These are phyloP conservation scores for Pedionomus torquatus DNA, from an alignment of 2,113 vertebrate species.

Conservation along the genomic window DNA sequence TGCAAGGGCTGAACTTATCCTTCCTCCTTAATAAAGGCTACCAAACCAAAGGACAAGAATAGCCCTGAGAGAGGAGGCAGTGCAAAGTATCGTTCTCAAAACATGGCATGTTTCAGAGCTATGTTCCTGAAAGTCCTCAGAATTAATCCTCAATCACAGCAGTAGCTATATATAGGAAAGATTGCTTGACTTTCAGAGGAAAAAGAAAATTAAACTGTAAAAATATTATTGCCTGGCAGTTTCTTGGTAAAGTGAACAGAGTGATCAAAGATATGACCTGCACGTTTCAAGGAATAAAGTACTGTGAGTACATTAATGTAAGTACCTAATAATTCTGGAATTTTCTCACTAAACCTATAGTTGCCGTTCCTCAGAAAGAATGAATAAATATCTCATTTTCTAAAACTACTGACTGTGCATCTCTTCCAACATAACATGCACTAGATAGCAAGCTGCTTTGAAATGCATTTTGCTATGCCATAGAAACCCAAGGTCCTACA, in stretches of 20 bases:
- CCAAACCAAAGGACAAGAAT: not conserved
- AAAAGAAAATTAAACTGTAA: slow-evolving; percentile 14
- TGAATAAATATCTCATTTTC: not conserved
- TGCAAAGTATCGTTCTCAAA: not conserved
- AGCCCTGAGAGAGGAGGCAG: not conserved
- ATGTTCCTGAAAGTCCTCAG: not conserved
- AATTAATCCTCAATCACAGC: not conserved
- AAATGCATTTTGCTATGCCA: not conserved
- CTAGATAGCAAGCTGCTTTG: not conserved
- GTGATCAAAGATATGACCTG: not conserved
- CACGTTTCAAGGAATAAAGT: not conserved
- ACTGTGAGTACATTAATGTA: not conserved
- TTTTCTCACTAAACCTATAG: not conserved
- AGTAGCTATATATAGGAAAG: not conserved
- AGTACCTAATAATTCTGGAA: not conserved
- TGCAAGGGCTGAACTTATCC: not conserved
- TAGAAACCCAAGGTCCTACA: not conserved
- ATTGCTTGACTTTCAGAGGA: not conserved
- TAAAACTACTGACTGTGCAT: not conserved
- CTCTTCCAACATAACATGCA: not conserved
- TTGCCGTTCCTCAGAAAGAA: not conserved
- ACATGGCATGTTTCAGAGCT: not conserved
- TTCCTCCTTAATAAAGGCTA: not conserved
- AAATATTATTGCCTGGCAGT: not conserved
- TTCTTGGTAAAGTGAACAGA: not conserved